Evolutionary conservation across 2,797 vertebrate species (phyloP).

Genomic region (Chelidonichthys spinosus): DNA sequence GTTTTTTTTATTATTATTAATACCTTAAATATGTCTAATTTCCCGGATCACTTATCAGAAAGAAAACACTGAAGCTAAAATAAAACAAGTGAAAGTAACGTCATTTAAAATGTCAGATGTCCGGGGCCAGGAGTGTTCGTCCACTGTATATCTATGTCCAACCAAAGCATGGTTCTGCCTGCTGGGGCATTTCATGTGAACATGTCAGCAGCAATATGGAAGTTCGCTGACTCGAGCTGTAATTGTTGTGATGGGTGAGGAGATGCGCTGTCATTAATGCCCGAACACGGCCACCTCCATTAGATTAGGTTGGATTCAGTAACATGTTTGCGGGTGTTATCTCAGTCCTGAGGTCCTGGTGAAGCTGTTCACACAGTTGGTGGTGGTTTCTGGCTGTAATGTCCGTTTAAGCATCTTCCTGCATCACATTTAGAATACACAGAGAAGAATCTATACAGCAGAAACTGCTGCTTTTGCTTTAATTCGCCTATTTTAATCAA

Average conservation of each 20-base stretch:
- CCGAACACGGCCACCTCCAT: constrained; percentile 3
- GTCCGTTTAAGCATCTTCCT: too few species aligned
- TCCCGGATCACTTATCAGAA: not conserved
- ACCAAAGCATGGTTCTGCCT: not conserved
- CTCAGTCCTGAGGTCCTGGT: not conserved
- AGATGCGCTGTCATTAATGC: constrained; percentile 7
- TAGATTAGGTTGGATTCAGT: not conserved
- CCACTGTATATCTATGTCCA: not conserved
- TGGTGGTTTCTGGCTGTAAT: not conserved
- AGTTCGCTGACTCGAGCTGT: not conserved
- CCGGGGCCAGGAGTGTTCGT: not conserved
- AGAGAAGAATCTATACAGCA: too few species aligned
- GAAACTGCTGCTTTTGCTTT: too few species aligned
- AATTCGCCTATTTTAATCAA: too few species aligned
- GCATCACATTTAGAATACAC: too few species aligned
- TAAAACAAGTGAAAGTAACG: not conserved
- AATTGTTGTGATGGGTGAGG: constrained; percentile 29
- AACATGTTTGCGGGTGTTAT: not conserved
- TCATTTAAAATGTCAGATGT: not conserved
- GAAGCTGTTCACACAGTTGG: not conserved
- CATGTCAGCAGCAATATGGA: constrained; percentile 17
- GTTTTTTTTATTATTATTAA: not conserved
- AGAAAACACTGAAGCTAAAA: not conserved
- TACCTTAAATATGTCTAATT: not conserved
- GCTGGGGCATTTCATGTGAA: constrained; percentile 23